Evolutionary conservation across 2,797 vertebrate genomes (phyloP).

Genomic region (Calcarius lapponicus): DNA sequence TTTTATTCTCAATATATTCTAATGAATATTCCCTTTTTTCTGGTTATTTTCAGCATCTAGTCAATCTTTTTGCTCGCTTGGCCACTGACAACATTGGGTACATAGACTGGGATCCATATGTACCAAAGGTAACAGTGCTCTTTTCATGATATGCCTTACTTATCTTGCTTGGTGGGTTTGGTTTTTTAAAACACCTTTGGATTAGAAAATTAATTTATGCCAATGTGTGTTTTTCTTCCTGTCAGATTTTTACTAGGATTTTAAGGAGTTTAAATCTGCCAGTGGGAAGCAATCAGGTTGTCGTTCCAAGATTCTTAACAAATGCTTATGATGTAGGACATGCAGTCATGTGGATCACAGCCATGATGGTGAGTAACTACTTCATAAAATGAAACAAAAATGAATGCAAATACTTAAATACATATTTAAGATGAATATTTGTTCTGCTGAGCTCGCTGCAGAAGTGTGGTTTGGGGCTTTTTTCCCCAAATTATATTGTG

Average conservation of each 20-base stretch:
- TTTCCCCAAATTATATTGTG: background rate
- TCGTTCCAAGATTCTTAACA: conserved; percentile 90
- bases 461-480: background rate
- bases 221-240: background rate
- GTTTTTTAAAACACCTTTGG: background rate
- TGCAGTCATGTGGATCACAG: conserved; percentile 94
- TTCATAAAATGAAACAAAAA: background rate
- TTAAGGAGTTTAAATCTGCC: conserved; percentile 96
- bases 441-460: background rate
- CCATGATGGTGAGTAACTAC: conserved; percentile 88
- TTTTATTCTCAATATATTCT: background rate
- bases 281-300: conserved; percentile 93
- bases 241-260: conserved; percentile 94
- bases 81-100: conserved; percentile 98
- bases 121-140: conserved; percentile 86
- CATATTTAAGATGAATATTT: background rate
- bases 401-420: background rate
- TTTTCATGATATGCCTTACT: background rate
- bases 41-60: conserved; percentile 83
- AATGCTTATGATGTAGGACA: conserved; percentile 95
- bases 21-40: background rate
- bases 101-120: conserved; percentile 96
- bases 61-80: conserved; percentile 95
- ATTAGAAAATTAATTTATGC: background rate
- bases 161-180: background rate